Percentiles rank a stretch among this genome's conserved stretches.
Conservation (phyloP, 2,797 vertebrate genomes). For the Ptychadena robeensis region DNA sequence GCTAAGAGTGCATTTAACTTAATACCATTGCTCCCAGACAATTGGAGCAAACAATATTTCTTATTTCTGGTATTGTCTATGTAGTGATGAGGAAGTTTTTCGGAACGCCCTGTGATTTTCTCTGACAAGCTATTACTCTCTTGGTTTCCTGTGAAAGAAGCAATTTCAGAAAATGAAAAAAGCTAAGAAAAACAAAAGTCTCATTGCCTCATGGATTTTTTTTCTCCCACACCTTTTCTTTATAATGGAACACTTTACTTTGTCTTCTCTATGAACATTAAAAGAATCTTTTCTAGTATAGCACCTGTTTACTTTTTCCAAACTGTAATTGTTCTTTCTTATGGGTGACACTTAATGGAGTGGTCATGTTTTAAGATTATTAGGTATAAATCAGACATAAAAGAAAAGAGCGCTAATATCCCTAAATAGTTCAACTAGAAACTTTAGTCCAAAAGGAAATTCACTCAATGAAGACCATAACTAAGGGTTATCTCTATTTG, state of each 20-base stretch:
- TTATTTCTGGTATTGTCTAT: slow-evolving; percentile 44
- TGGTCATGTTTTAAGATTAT: too few relatives aligned
- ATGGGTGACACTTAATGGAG: background rate
- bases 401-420: too few relatives aligned
- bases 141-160: slow-evolving; percentile 40
- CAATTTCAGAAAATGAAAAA: slow-evolving; percentile 52
- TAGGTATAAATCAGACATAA: too few relatives aligned
- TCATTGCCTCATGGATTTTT: slow-evolving; percentile 23
- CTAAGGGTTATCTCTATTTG: too few relatives aligned
- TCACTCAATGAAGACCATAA: too few relatives aligned
- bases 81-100: slow-evolving; percentile 28
- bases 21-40: slow-evolving; percentile 32
- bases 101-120: slow-evolving; percentile 54
- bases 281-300: slow-evolving; percentile 30
- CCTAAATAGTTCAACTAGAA: too few relatives aligned
- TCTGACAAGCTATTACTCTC: slow-evolving; percentile 59
- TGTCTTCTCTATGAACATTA: slow-evolving; percentile 2
- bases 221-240: background rate
- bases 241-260: background rate
- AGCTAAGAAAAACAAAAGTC: slow-evolving; percentile 44
- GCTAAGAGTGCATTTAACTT: slow-evolving; percentile 52
- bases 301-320: slow-evolving; percentile 12
- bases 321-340: background rate
- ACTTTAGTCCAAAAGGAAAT: too few relatives aligned
- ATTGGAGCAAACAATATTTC: slow-evolving; percentile 48